phyloP scores from a whole-genome alignment of 2,113 vertebrate genomes.

The Grallaria varia region DNA sequence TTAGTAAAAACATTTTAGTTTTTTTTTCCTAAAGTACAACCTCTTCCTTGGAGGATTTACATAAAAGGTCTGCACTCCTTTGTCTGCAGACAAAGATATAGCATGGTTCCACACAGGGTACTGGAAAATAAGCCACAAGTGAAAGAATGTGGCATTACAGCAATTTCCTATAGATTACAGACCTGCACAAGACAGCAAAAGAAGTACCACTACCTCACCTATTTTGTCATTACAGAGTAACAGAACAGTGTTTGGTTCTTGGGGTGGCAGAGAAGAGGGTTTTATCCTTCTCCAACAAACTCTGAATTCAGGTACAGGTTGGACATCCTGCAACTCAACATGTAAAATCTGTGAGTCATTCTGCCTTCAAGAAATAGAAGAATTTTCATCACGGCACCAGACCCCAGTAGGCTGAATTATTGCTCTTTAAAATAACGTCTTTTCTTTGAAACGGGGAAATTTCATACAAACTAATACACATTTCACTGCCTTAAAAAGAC shows the following conservation, averaged over 20 bases:
- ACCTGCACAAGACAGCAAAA: background rate
- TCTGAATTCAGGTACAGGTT: background rate
- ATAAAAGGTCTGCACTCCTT: background rate
- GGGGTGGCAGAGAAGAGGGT: background rate
- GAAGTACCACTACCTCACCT: background rate
- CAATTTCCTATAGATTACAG: background rate
- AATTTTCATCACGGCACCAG: background rate
- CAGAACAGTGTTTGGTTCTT: background rate
- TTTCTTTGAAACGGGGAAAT: background rate
- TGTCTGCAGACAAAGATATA: background rate
- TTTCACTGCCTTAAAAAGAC: background rate
- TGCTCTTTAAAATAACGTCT: background rate
- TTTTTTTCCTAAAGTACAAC: background rate
- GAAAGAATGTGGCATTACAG: background rate
- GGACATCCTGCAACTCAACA: background rate
- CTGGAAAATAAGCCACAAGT: background rate
- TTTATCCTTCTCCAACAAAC: background rate
- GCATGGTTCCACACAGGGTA: background rate
- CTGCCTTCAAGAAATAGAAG: background rate
- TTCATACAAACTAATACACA: background rate
- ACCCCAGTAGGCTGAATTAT: background rate
- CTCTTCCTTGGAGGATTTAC: background rate
- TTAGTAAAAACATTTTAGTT: background rate
- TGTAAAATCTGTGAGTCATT: background rate
- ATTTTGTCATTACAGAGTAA: background rate